A percentile compares a stretch with the other conserved stretches of the same genome.
Conservation (phyloP, 1,140 invertebrate genomes). For the Luehdorfia chinensis region DNA sequence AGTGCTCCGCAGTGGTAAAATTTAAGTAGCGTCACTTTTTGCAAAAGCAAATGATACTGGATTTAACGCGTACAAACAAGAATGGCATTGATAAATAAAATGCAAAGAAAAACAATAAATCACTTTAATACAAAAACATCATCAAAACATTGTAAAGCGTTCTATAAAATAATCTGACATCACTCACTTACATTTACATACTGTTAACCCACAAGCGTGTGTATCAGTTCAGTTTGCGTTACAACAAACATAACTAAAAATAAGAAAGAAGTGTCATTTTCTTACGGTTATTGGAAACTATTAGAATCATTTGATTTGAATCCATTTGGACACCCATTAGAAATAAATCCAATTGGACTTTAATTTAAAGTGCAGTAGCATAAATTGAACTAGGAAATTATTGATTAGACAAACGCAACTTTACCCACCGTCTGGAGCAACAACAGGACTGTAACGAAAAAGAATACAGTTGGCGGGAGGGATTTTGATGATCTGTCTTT, state of each 20-base stretch:
- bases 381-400: background rate
- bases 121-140: conserved; percentile 16
- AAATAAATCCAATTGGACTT: conserved; percentile 8
- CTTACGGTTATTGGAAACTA: too few relatives aligned
- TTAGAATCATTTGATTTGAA: too few relatives aligned
- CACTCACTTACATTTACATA: conserved; percentile 13
- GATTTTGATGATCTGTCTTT: conserved; percentile 35
- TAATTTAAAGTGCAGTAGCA: conserved; percentile 1
- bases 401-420: conserved; percentile 44
- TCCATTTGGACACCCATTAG: background rate
- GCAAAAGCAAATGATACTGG: too few relatives aligned
- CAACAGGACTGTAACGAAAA: conserved; percentile 58
- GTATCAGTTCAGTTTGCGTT: background rate
- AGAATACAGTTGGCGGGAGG: conserved; percentile 44
- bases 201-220: background rate
- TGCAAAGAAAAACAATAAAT: background rate
- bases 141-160: conserved; percentile 10
- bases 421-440: conserved; percentile 62
- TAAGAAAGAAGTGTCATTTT: too few relatives aligned
- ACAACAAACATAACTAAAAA: too few relatives aligned
- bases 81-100: background rate
- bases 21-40: too few relatives aligned
- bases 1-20: background rate
- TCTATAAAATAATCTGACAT: conserved; percentile 2
- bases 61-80: background rate